These are phyloP conservation scores for Apostichopus parvimensis DNA, from an alignment of 35 echinoderm and acorn worm species.

Conservation along the genomic window DNA sequence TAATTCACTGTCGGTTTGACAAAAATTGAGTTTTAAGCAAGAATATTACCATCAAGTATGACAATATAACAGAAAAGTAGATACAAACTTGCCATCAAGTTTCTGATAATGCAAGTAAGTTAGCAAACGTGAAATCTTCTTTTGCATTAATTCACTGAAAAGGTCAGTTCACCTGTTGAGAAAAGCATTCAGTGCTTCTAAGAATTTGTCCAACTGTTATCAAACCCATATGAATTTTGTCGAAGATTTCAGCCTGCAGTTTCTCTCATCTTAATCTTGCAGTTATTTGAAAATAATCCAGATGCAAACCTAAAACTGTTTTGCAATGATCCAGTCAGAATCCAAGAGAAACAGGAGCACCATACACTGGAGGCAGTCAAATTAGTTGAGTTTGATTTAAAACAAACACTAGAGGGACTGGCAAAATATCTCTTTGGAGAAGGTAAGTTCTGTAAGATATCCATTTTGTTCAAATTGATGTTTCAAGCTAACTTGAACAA, in stretches of 20 bases:
- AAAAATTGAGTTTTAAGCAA: too few relatives aligned
- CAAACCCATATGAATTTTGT: background rate
- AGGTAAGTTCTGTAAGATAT: constrained; percentile 43
- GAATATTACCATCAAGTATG: too few relatives aligned
- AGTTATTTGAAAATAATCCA: constrained; percentile 79
- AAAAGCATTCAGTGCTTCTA: too few relatives aligned
- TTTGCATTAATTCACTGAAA: too few relatives aligned
- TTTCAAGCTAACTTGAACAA: too few relatives aligned
- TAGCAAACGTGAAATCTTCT: too few relatives aligned
- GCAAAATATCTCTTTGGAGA: constrained; percentile 84
- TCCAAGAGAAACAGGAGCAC: constrained; percentile 71
- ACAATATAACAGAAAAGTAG: too few relatives aligned
- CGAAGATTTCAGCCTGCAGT: background rate
- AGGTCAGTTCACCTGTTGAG: too few relatives aligned
- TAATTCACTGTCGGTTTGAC: too few relatives aligned
- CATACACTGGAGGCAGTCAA: constrained; percentile 86
- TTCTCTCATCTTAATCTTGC: background rate
- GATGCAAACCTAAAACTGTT: constrained; percentile 70
- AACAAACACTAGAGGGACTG: constrained; percentile 67
- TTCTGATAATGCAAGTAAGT: too few relatives aligned
- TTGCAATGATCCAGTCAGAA: constrained; percentile 52
- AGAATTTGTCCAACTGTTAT: background rate
- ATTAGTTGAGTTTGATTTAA: constrained; percentile 84
- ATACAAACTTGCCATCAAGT: too few relatives aligned
- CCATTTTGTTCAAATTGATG: too few relatives aligned